Conservation (phyloP, 1,140 invertebrate genomes). For the Gonatopus flavifemur region DNA sequence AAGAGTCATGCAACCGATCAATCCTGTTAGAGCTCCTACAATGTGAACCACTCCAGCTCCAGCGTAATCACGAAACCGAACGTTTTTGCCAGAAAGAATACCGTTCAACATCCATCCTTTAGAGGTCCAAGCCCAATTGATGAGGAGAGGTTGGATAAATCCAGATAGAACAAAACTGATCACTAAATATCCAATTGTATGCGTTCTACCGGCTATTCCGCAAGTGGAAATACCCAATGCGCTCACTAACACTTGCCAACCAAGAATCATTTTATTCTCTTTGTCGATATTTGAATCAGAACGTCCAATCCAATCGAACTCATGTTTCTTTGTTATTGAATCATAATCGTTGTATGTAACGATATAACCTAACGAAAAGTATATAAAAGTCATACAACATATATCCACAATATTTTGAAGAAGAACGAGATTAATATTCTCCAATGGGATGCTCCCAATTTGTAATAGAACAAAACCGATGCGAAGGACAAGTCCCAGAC, state of each 20-base stretch:
- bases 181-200: slow-evolving; percentile 26
- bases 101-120: slow-evolving; percentile 34
- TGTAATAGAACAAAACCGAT: slow-evolving; percentile 35
- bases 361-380: slow-evolving; percentile 24
- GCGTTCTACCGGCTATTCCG: slow-evolving; percentile 32
- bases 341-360: slow-evolving; percentile 32
- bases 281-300: slow-evolving; percentile 19
- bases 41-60: slow-evolving; percentile 30
- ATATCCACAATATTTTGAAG: slow-evolving; percentile 37
- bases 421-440: slow-evolving; percentile 38
- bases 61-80: slow-evolving; percentile 27
- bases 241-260: slow-evolving; percentile 31
- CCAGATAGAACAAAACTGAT: slow-evolving; percentile 21
- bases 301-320: slow-evolving; percentile 31
- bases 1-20: slow-evolving; percentile 31
- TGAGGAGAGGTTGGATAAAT: slow-evolving; percentile 34
- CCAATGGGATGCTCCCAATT: slow-evolving; percentile 33
- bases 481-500: slow-evolving; percentile 28
- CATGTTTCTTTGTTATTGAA: slow-evolving; percentile 14
- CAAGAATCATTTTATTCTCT: slow-evolving; percentile 25
- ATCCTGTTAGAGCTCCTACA: slow-evolving; percentile 31
- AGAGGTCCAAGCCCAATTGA: slow-evolving; percentile 36
- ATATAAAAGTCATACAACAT: slow-evolving; percentile 29
- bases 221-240: slow-evolving; percentile 32
- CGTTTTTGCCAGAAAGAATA: slow-evolving; percentile 1